These are phyloP conservation scores for Cebus imitator DNA, from an alignment of 2,113 vertebrate genomes.

Conservation along the genomic window DNA sequence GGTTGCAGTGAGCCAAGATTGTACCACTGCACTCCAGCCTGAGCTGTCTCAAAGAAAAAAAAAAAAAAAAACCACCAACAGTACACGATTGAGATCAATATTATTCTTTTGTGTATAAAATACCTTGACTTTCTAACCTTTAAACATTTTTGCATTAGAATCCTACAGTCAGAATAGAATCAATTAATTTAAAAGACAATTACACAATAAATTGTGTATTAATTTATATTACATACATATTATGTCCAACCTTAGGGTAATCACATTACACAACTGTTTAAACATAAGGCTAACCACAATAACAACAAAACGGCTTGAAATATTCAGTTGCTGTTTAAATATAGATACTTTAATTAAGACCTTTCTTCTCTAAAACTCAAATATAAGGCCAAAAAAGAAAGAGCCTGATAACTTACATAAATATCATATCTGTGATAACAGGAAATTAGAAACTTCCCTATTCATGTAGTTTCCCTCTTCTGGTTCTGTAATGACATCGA, in stretches of 20 bases:
- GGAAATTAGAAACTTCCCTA: not conserved
- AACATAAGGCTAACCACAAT: not conserved
- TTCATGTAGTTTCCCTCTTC: not conserved
- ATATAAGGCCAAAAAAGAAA: not conserved
- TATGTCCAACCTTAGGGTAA: not conserved
- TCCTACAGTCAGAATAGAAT: not conserved
- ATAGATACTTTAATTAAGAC: not conserved
- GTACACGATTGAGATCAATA: not conserved
- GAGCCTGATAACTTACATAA: not conserved
- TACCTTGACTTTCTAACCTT: not conserved
- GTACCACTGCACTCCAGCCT: too few relatives aligned
- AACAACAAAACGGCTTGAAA: constrained; percentile 20
- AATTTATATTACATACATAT: too few relatives aligned
- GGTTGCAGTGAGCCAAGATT: too few relatives aligned
- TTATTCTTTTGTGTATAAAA: not conserved
- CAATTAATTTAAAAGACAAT: not conserved
- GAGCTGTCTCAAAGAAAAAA: too few relatives aligned
- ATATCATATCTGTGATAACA: not conserved
- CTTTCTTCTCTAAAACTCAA: constrained; percentile 7
- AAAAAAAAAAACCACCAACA: not conserved
- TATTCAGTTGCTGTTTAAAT: not conserved
- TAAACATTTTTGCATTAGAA: not conserved
- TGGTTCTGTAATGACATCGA: constrained; percentile 10
- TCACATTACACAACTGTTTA: not conserved
- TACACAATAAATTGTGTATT: not conserved